Percentiles rank a stretch among this genome's conserved stretches.
These are phyloP conservation scores for Cynocephalus volans DNA, from an alignment of 2,113 vertebrate genomes.

Conservation along the genomic window DNA sequence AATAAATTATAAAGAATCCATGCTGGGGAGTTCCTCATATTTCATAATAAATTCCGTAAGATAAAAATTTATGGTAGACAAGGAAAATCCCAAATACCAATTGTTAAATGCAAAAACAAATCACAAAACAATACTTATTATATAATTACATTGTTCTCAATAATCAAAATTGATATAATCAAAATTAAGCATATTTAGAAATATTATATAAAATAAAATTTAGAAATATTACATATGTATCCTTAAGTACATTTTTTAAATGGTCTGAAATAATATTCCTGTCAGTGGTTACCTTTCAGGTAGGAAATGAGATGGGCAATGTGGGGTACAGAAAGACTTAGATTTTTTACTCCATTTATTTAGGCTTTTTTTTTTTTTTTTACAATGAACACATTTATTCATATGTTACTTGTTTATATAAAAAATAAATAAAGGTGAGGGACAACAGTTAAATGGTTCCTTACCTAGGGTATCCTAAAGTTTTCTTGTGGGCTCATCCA, in stretches of 20 bases:
- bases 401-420: not conserved
- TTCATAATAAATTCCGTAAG: not conserved
- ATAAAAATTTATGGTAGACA: not conserved
- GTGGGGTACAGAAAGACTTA: not conserved
- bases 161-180: not conserved
- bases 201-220: not conserved
- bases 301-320: not conserved
- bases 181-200: slow-evolving; percentile 8
- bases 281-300: not conserved
- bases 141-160: not conserved
- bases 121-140: slow-evolving; percentile 27
- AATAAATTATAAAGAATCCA: not conserved
- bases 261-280: not conserved
- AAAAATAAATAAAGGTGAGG: slow-evolving; percentile 1
- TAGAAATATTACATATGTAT: not conserved
- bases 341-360: not conserved
- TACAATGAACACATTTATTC: not conserved
- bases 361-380: not conserved
- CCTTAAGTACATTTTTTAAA: not conserved
- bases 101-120: not conserved
- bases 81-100: not conserved
- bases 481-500: not conserved
- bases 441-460: not conserved
- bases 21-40: not conserved
- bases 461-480: not conserved